A percentile compares a stretch with the other conserved stretches of the same genome.
Conservation (phyloP, 2,888 invertebrate species). For the Lagria hirta region DNA sequence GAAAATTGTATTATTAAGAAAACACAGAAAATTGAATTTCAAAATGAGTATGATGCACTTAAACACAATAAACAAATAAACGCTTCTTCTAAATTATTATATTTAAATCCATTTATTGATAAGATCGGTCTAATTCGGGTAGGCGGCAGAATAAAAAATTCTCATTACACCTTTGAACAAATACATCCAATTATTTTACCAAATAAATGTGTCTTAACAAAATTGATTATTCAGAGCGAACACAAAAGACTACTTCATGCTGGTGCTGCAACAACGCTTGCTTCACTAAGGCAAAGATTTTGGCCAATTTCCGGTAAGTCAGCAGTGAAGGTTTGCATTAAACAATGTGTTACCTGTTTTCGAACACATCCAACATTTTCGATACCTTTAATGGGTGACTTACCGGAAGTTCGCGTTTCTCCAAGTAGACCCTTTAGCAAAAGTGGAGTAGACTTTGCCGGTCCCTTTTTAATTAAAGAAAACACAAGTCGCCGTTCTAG, state of each 20-base stretch:
- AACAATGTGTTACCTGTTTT: constrained; percentile 20
- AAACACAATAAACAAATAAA: neutral
- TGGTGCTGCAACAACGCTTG: constrained; percentile 6
- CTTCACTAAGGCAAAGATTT: constrained; percentile 13
- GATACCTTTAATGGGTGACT: constrained; percentile 11
- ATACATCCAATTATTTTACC: constrained; percentile 11
- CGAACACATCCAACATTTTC: constrained; percentile 7
- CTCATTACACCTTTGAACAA: constrained; percentile 1
- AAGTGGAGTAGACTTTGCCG: constrained; percentile 12
- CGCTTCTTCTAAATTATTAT: neutral
- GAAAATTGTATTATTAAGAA: neutral
- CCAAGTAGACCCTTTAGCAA: constrained; percentile 12
- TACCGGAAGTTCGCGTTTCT: constrained; percentile 14
- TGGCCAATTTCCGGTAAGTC: constrained; percentile 12
- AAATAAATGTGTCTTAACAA: constrained; percentile 4
- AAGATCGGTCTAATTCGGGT: constrained; percentile 5
- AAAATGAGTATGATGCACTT: neutral
- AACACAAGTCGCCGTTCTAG: no score
- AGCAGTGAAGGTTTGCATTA: constrained; percentile 7
- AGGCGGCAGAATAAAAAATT: constrained; percentile 11
- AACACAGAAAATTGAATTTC: neutral
- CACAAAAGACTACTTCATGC: constrained; percentile 11
- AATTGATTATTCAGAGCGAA: constrained; percentile 1
- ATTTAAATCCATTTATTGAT: constrained; percentile 12
- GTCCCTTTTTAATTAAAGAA: no score